These are phyloP conservation scores for Ceratoteleas bidentatus DNA, from an alignment of 1,140 invertebrate genomes.

Conservation along the genomic window DNA sequence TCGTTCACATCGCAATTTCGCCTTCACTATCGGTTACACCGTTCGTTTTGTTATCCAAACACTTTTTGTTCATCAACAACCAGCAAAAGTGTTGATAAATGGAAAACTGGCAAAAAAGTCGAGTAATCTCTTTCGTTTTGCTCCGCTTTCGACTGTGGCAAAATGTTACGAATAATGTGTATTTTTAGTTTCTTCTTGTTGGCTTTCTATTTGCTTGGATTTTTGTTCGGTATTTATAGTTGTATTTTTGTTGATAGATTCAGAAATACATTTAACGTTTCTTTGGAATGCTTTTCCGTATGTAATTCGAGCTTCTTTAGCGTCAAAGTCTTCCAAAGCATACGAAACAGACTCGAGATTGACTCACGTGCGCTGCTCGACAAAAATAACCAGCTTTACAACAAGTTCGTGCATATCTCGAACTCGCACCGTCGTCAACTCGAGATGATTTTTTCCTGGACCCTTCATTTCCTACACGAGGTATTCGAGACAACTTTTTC, in stretches of 20 bases:
- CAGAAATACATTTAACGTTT: conserved; percentile 47
- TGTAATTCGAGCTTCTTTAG: conserved; percentile 61
- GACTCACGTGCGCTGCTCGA: conserved; percentile 58
- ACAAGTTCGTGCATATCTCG: conserved; percentile 61
- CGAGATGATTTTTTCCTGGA: conserved; percentile 41
- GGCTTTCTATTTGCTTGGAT: conserved; percentile 3
- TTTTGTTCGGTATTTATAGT: conserved; percentile 35
- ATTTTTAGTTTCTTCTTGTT: not conserved
- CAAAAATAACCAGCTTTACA: conserved; percentile 64
- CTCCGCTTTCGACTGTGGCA: not conserved
- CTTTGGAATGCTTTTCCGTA: conserved; percentile 53
- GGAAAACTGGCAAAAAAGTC: no score
- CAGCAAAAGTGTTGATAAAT: no score
- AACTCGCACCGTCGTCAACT: conserved; percentile 53
- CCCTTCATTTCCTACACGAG: conserved; percentile 18
- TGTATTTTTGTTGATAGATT: conserved; percentile 47
- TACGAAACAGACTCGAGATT: conserved; percentile 50
- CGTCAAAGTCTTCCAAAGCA: conserved; percentile 57
- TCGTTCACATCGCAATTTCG: not conserved
- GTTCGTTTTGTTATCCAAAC: no score
- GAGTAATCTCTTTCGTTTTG: not conserved
- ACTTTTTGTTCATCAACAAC: no score
- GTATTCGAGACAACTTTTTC: conserved; percentile 19
- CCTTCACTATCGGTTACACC: not conserved
- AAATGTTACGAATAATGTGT: conserved; percentile 1